Conservation (phyloP, 1,140 invertebrate genomes). For the Probaryconus sp. region DNA sequence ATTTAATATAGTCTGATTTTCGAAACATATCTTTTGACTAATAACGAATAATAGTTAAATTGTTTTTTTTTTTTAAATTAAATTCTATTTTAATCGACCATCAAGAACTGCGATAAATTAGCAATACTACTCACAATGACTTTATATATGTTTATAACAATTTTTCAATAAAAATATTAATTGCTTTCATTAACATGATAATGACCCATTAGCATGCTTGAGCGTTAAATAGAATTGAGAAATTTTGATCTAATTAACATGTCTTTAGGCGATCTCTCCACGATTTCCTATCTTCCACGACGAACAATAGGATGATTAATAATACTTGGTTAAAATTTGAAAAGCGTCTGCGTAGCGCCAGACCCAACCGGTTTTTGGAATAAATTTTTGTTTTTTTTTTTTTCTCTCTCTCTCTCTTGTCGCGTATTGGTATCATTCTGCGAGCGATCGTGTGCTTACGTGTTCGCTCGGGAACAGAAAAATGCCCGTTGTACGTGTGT, state of each 20-base stretch:
- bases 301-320: constrained; percentile 25
- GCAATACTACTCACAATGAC: no score
- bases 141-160: background rate
- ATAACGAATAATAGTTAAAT: no score
- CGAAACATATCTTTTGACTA: no score
- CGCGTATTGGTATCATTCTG: background rate
- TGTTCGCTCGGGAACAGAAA: background rate
- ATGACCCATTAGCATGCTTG: background rate
- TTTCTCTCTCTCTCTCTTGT: background rate
- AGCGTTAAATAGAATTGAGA: constrained; percentile 7
- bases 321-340: background rate
- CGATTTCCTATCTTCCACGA: background rate
- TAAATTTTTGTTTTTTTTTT: no score
- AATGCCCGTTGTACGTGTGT: background rate
- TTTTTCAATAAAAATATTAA: constrained; percentile 2
- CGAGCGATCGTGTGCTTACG: background rate
- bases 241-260: constrained; percentile 33
- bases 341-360: constrained; percentile 13
- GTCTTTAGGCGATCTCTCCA: background rate
- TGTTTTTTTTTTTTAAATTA: no score
- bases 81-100: no score
- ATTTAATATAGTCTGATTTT: no score
- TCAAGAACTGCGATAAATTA: no score
- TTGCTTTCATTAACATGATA: constrained; percentile 10
- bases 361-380: constrained; percentile 40